Percentiles rank a stretch among this genome's conserved stretches.
Conservation (phyloP, 2,797 vertebrate species). For the Gymnopithys bicolor region DNA sequence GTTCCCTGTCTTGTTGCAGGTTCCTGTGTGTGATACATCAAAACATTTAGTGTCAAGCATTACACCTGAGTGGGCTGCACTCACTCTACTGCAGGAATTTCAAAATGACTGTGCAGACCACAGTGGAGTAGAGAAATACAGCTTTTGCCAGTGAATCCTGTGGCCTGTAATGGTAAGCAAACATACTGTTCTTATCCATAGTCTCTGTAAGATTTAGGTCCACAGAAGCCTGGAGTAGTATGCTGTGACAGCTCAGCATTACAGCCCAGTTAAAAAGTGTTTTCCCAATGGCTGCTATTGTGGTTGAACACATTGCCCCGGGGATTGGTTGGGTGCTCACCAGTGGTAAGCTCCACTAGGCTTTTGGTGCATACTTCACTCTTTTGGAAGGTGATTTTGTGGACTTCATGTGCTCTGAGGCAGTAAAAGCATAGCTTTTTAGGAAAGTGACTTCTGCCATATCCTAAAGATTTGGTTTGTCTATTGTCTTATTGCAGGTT, state of each 20-base stretch:
- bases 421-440: not conserved
- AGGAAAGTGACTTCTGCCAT: not conserved
- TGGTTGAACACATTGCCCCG: not conserved
- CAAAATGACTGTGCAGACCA: not conserved
- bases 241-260: not conserved
- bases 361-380: not conserved
- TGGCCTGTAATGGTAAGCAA: not conserved
- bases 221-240: not conserved
- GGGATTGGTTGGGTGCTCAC: not conserved
- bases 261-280: not conserved
- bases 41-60: not conserved
- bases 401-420: not conserved
- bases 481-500: not conserved
- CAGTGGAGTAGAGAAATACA: not conserved
- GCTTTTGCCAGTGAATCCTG: not conserved
- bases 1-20: not conserved
- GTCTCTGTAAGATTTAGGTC: not conserved
- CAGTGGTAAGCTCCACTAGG: not conserved
- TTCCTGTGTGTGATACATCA: not conserved
- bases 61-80: not conserved
- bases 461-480: not conserved
- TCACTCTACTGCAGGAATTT: not conserved
- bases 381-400: not conserved
- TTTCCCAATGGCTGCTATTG: not conserved
- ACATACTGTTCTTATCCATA: not conserved